These are phyloP conservation scores for Drosophila kambysellisi DNA, from an alignment of 2,888 invertebrate genomes.

Conservation along the genomic window DNA sequence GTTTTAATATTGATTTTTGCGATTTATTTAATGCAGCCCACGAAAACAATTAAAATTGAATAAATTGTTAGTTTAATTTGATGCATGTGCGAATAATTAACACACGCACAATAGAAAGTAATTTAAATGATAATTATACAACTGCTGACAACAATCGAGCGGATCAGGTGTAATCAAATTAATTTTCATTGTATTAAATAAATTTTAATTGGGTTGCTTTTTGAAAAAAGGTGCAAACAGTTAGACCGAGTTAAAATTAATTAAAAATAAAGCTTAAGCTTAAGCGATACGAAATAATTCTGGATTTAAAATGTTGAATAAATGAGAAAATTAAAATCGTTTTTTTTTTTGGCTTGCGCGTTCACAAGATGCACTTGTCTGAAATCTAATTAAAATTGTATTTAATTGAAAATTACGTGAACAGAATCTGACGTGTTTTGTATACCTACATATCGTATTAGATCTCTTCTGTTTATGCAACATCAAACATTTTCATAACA, in stretches of 20 bases:
- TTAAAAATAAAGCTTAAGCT: slow-evolving; percentile 27
- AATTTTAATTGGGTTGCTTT: slow-evolving; percentile 12
- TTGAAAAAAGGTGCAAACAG: neutral
- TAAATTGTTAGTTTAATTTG: slow-evolving; percentile 53
- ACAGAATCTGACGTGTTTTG: neutral
- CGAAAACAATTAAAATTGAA: slow-evolving; percentile 62
- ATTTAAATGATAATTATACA: slow-evolving; percentile 5
- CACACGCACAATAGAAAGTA: slow-evolving; percentile 27
- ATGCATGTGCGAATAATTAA: slow-evolving; percentile 60
- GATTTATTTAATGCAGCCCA: slow-evolving; percentile 24
- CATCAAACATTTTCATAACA: slow-evolving; percentile 2
- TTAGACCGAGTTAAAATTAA: slow-evolving; percentile 11
- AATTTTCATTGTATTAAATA: neutral
- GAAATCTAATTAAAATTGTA: neutral
- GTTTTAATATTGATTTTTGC: neutral
- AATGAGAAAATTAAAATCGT: slow-evolving; percentile 1
- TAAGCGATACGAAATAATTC: slow-evolving; percentile 5
- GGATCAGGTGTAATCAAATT: neutral
- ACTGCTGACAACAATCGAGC: neutral
- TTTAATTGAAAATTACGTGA: neutral
- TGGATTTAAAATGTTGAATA: slow-evolving; percentile 8
- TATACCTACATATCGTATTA: neutral
- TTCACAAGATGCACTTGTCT: neutral
- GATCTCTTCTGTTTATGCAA: neutral
- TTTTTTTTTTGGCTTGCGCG: no score